Evolutionary conservation across 2,888 invertebrate species (phyloP).

Genomic region (Metalampra italica): DNA sequence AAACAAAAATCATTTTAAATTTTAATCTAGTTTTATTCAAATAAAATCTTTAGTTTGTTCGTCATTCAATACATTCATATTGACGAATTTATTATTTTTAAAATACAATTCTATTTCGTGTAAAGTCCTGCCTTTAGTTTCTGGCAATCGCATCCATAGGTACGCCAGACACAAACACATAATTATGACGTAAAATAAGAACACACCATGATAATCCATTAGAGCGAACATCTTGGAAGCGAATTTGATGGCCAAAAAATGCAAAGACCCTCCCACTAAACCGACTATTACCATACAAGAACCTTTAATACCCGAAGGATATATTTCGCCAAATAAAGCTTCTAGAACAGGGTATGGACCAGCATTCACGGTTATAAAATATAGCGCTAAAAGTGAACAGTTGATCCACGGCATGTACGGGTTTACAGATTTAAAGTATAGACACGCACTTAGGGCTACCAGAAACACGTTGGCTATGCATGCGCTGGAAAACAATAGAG

Average conservation of each 20-base stretch:
- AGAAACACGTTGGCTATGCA: slow-evolving; percentile 13
- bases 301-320: slow-evolving; percentile 27
- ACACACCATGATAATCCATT: slow-evolving; percentile 29
- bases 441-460: slow-evolving; percentile 13
- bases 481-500: slow-evolving; percentile 19
- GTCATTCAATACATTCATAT: slow-evolving; percentile 3
- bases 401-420: slow-evolving; percentile 13
- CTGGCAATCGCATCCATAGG: slow-evolving; percentile 28
- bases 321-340: slow-evolving; percentile 25
- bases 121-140: slow-evolving; percentile 32
- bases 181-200: slow-evolving; percentile 21
- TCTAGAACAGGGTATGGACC: slow-evolving; percentile 29
- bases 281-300: slow-evolving; percentile 17
- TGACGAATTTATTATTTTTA: slow-evolving; percentile 17
- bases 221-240: slow-evolving; percentile 18
- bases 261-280: slow-evolving; percentile 14
- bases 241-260: slow-evolving; percentile 23
- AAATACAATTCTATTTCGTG: slow-evolving; percentile 33
- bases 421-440: slow-evolving; percentile 13
- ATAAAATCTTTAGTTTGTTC: neutral
- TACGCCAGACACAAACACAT: slow-evolving; percentile 21
- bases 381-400: slow-evolving; percentile 20
- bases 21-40: neutral
- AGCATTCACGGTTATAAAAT: slow-evolving; percentile 20
- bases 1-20: no score